Conservation (phyloP, 2,888 invertebrate genomes). For the Trichacis sp. region DNA sequence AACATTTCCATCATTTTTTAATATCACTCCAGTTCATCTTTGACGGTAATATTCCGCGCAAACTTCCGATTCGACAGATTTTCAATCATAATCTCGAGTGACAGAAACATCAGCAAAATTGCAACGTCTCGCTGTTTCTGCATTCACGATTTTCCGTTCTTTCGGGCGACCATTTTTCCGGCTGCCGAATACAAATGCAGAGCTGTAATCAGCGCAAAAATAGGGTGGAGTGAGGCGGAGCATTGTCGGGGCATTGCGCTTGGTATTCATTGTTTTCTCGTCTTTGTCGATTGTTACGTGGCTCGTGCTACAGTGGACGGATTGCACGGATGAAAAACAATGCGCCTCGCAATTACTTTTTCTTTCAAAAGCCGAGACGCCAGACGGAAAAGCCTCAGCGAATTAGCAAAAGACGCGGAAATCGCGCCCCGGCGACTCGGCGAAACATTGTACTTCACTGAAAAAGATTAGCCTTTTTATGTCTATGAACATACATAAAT, state of each 20-base stretch:
- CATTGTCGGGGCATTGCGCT: slow-evolving; percentile 56
- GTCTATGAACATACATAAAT: no score
- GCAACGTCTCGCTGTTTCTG: slow-evolving; percentile 11
- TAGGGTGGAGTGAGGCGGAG: slow-evolving; percentile 50
- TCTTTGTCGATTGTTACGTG: slow-evolving; percentile 59
- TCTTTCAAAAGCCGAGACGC: slow-evolving; percentile 22
- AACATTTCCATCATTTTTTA: no score
- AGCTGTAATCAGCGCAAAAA: slow-evolving; percentile 58
- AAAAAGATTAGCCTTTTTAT: no score
- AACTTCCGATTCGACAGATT: background rate
- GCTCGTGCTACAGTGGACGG: slow-evolving; percentile 36
- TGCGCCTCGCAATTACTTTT: slow-evolving; percentile 57
- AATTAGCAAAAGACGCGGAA: slow-evolving; percentile 30
- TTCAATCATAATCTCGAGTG: background rate
- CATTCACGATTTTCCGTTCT: slow-evolving; percentile 7
- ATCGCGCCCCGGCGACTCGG: slow-evolving; percentile 16
- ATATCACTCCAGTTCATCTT: no score
- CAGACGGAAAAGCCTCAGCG: slow-evolving; percentile 25
- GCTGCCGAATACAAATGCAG: slow-evolving; percentile 32
- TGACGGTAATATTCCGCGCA: background rate
- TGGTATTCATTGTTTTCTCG: slow-evolving; percentile 59
- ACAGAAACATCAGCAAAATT: background rate
- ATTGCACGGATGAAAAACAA: slow-evolving; percentile 52
- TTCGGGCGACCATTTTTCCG: slow-evolving; percentile 33
- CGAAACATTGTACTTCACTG: no score